Conservation (phyloP, 2,888 invertebrate species). For the Galerucella pusilla region DNA sequence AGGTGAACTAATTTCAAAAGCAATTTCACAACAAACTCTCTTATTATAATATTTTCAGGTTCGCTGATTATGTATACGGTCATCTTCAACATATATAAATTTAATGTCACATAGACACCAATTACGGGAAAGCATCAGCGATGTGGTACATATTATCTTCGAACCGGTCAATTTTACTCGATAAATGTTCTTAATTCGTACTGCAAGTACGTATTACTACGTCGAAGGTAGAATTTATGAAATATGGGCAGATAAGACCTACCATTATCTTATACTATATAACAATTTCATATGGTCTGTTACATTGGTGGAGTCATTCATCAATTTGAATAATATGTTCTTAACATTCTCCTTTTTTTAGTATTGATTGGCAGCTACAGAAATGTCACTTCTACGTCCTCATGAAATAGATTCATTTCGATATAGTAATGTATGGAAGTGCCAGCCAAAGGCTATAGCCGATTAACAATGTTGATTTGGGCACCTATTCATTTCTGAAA, state of each 20-base stretch:
- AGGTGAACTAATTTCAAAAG: too few relatives aligned
- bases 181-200: conserved; percentile 43
- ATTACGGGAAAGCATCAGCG: conserved; percentile 25
- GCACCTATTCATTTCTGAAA: too few relatives aligned
- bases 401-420: too few relatives aligned
- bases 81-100: not conserved
- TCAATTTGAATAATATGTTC: not conserved
- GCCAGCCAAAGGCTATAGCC: too few relatives aligned
- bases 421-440: too few relatives aligned
- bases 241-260: conserved; percentile 39
- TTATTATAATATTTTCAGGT: not conserved
- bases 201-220: conserved; percentile 40
- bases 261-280: conserved; percentile 40
- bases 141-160: conserved; percentile 20
- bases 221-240: conserved; percentile 42
- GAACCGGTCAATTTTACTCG: conserved; percentile 36
- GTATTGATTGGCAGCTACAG: too few relatives aligned
- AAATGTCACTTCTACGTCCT: too few relatives aligned
- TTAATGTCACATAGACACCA: conserved; percentile 17
- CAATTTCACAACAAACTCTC: too few relatives aligned
- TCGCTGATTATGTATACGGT: not conserved
- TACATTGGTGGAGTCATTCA: not conserved
- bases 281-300: conserved; percentile 7
- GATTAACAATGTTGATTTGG: too few relatives aligned
- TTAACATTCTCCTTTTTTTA: too few relatives aligned